These are phyloP conservation scores for Bilobella aurantiaca DNA, from an alignment of 1,140 invertebrate species.

Conservation along the genomic window DNA sequence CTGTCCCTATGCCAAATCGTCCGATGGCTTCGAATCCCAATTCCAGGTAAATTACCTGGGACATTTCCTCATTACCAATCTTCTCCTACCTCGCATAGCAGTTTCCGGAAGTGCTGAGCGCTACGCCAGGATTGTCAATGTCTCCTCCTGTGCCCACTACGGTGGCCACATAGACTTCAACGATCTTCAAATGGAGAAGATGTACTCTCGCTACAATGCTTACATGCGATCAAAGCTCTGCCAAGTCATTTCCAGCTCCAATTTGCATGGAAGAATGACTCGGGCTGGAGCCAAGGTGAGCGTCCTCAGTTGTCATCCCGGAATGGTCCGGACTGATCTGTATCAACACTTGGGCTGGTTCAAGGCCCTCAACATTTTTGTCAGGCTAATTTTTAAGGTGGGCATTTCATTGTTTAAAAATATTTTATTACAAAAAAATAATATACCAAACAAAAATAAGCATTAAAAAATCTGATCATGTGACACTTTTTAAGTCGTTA, in stretches of 20 bases:
- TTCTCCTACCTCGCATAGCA: conserved; percentile 43
- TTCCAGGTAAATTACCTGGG: conserved; percentile 74
- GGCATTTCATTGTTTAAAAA: not conserved
- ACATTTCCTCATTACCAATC: conserved; percentile 74
- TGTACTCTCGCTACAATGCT: conserved; percentile 40
- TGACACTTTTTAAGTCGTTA: conserved; percentile 33
- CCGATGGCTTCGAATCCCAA: conserved; percentile 70
- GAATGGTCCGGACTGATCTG: conserved; percentile 72
- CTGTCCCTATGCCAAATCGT: conserved; percentile 57
- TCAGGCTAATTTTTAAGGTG: conserved; percentile 12
- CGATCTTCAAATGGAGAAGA: conserved; percentile 17
- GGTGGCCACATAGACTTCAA: conserved; percentile 47
- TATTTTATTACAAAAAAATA: not conserved
- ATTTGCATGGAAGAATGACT: conserved; percentile 53
- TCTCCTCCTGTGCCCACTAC: conserved; percentile 69
- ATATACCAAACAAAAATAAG: no score
- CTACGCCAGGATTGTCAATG: conserved; percentile 66
- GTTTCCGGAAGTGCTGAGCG: not conserved
- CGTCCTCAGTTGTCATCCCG: conserved; percentile 71
- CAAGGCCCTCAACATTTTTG: conserved; percentile 6
- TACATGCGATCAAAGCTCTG: conserved; percentile 82
- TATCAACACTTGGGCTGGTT: conserved; percentile 38
- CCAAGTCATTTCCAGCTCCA: conserved; percentile 64
- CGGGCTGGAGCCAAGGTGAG: conserved; percentile 50
- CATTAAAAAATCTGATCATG: no score